Base-by-base conservation (phyloP, 1,140 invertebrate species). In the Platyscapa corneri region DNA sequence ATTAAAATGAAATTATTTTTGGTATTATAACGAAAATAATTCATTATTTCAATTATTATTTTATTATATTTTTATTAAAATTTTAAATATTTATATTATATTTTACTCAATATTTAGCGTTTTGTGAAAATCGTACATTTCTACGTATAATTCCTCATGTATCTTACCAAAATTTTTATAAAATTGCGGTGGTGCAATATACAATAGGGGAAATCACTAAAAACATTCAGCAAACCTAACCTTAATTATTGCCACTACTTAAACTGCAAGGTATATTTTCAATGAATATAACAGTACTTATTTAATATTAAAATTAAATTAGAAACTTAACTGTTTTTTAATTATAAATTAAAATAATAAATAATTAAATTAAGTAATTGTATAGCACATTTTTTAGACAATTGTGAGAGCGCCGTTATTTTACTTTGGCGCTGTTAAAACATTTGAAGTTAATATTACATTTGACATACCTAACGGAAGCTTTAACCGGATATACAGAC, bases 161-260 rank as follows among this genome's bases (percentile, higher is more conserved):
- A 34, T 67, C 3, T 67, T 67, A 30, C 30, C 30, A 67, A 67
- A 30, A 32, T 60, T 60, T 23, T 67, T 67, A 30, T 16, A 12
- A 67, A 32, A 14, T n/a, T 64, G 30, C 32, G 12, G 64, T 67
- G 64, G 12, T 27, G 37, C 20, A 18, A 75, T 53, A 56, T 18
- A 42, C 49, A 7, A 82, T 46, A 37, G n/a, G 18, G 2, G 30
- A 82, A 46, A 37, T 53, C 39, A 82, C 79, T 72, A 82, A 39
- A 23, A 53, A 42, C 53, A 82, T 82, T 42, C 49, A 82, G 3
- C 49, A 70, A 83, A 76, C 60, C 32, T 84, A 84, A 84, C 82
- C 82, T 46, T n/a, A 32, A 1, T 76, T 76, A 32, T 83, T 76
- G n/a, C 64, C 30, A 34, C 32, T 65, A 30, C 5, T 37, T 32